These are phyloP conservation scores for Meiosimyza platycephala DNA, from an alignment of 2,888 invertebrate genomes.

Conservation along the genomic window DNA sequence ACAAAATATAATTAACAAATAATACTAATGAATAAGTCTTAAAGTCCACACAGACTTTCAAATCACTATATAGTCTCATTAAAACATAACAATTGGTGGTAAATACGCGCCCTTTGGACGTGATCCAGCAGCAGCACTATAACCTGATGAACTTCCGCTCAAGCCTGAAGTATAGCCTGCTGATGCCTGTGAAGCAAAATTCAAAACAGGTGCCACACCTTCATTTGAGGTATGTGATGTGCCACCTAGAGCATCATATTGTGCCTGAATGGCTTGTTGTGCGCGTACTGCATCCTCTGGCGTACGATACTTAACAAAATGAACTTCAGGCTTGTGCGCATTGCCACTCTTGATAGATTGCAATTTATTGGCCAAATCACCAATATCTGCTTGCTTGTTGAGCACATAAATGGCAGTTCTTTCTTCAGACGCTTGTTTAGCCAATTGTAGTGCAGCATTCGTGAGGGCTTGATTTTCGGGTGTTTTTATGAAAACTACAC, in stretches of 20 bases:
- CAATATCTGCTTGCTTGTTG: constrained; percentile 58
- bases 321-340: constrained; percentile 59
- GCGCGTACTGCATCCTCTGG: constrained; percentile 61
- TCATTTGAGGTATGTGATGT: constrained; percentile 57
- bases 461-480: constrained; percentile 60
- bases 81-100: not conserved
- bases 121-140: constrained; percentile 20
- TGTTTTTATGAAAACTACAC: constrained; percentile 62
- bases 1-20: no score
- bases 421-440: constrained; percentile 57
- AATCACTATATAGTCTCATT: no score
- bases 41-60: no score
- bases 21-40: no score
- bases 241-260: constrained; percentile 59
- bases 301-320: constrained; percentile 63
- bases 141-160: constrained; percentile 5
- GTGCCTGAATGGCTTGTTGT: constrained; percentile 60
- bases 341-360: constrained; percentile 52
- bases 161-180: constrained; percentile 21
- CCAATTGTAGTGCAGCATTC: constrained; percentile 56
- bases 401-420: constrained; percentile 63
- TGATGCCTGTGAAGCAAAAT: constrained; percentile 52
- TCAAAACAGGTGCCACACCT: constrained; percentile 58
- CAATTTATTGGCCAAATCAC: constrained; percentile 56
- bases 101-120: not conserved